Conservation (phyloP, 2,797 vertebrate species). For the Pterois miles region DNA sequence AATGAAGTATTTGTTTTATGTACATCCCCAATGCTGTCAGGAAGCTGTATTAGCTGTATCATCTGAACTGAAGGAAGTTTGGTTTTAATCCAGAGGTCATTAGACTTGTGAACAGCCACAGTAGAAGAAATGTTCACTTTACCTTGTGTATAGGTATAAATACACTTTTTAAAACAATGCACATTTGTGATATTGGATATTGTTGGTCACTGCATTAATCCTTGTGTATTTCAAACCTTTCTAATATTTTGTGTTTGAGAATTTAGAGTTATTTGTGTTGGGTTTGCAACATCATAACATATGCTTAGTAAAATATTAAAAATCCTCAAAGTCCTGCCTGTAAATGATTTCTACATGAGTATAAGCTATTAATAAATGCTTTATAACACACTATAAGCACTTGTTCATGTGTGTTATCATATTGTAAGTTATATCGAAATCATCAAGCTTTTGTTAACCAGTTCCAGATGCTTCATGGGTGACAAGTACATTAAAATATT, state of each 20-base stretch:
- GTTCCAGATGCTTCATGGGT: not conserved
- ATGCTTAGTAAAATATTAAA: not conserved
- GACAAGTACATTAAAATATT: not conserved
- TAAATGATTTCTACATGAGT: not conserved
- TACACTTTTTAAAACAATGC: too few relatives aligned
- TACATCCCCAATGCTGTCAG: not conserved
- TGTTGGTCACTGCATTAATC: too few relatives aligned
- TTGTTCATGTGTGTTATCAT: not conserved
- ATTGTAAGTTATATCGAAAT: not conserved
- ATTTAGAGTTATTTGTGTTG: too few relatives aligned
- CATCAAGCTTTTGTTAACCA: not conserved
- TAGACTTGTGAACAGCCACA: too few relatives aligned
- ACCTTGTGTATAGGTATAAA: too few relatives aligned
- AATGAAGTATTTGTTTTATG: not conserved
- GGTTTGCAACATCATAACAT: not conserved
- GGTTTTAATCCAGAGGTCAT: too few relatives aligned
- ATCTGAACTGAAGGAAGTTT: not conserved
- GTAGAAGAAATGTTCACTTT: too few relatives aligned
- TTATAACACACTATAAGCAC: not conserved
- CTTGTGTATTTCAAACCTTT: too few relatives aligned
- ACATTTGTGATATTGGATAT: too few relatives aligned
- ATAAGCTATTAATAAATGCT: not conserved
- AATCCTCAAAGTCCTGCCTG: too few relatives aligned
- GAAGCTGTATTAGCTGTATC: not conserved
- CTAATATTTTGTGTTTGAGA: too few relatives aligned